A percentile compares a stretch with the other conserved stretches of the same genome.
Conservation (phyloP, 1,140 invertebrate species). For the Achroia grisella region DNA sequence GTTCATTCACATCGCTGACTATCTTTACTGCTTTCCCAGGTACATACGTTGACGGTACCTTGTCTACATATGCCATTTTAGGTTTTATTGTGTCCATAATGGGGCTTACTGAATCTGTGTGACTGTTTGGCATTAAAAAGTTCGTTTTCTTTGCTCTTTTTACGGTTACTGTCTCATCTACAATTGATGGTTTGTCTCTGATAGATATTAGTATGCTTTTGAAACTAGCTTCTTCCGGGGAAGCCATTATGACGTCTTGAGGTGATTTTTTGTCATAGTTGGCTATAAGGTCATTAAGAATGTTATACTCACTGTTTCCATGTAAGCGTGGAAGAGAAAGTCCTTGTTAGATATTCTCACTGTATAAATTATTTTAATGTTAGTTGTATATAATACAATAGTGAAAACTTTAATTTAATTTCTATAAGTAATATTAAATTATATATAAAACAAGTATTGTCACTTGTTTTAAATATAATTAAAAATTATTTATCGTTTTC, state of each 20-base stretch:
- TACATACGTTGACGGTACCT: slow-evolving; percentile 42
- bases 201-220: slow-evolving; percentile 63
- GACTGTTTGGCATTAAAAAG: slow-evolving; percentile 37
- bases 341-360: slow-evolving; percentile 39
- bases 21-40: slow-evolving; percentile 64
- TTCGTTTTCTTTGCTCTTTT: slow-evolving; percentile 46
- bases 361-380: slow-evolving; percentile 21
- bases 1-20: slow-evolving; percentile 42
- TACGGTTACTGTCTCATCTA: slow-evolving; percentile 51
- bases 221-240: slow-evolving; percentile 55
- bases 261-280: slow-evolving; percentile 53
- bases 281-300: slow-evolving; percentile 36
- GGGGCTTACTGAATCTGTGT: slow-evolving; percentile 50
- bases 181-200: slow-evolving; percentile 47
- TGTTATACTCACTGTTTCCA: slow-evolving; percentile 63
- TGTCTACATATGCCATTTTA: slow-evolving; percentile 54
- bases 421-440: too few relatives aligned
- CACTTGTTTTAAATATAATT: too few relatives aligned
- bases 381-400: background rate
- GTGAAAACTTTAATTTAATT: too few relatives aligned
- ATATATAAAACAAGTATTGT: too few relatives aligned
- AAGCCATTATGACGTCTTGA: slow-evolving; percentile 49
- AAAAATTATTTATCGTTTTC: too few relatives aligned
- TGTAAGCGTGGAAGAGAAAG: slow-evolving; percentile 45
- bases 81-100: slow-evolving; percentile 34